Evolutionary conservation across 2,113 vertebrate species (phyloP), one percentile per base, ranked within the genome.

Genomic region (Hystrix cristata): DNA sequence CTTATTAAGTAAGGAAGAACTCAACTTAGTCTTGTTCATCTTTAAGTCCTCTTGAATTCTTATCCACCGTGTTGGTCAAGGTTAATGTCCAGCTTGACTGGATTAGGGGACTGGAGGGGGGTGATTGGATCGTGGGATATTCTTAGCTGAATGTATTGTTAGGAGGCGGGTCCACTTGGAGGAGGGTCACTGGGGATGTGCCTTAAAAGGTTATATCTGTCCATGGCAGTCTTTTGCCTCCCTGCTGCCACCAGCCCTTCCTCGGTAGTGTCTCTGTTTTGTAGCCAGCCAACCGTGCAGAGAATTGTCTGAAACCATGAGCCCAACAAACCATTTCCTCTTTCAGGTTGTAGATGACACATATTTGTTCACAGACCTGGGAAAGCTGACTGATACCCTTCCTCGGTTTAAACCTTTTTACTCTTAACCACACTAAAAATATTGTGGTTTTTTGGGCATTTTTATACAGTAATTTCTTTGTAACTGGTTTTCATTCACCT

Each of bases 41-140:
- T 95, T 55, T 53, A 94, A 88, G 4, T 43, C 16, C 19, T 80
- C 23, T 92, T 90, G 46, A 72, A 29, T 71, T 93, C 13, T 87
- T 84, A 48, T 53, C 46, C 76, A 34, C 27, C 29, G 38, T 25
- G 38, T 46, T 67, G n/a, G 7, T 71, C 18, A 71, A 71, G n/a
- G 69, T 11, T 29, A 27, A 76, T 76, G 46, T 76, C 16, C 27
- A 76, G 14, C 15, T 8, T 79, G 48, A 79, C 29, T 34, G 3
- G 15, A 53, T 19, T 16, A 55, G 53, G 29, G 53, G 76, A 53
- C 15, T 55, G 18, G 48, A 34, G 46, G 48, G 25, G 3, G 25
- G 46, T 29, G 46, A 48, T 8, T 76, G 72, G 46, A 27, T 48
- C 29, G 15, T 29, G 27, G 25, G 46, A 38, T 21, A 10, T 43